Evolutionary conservation across 2,888 invertebrate genomes (phyloP).

Genomic region (Eupeodes latifasciatus): DNA sequence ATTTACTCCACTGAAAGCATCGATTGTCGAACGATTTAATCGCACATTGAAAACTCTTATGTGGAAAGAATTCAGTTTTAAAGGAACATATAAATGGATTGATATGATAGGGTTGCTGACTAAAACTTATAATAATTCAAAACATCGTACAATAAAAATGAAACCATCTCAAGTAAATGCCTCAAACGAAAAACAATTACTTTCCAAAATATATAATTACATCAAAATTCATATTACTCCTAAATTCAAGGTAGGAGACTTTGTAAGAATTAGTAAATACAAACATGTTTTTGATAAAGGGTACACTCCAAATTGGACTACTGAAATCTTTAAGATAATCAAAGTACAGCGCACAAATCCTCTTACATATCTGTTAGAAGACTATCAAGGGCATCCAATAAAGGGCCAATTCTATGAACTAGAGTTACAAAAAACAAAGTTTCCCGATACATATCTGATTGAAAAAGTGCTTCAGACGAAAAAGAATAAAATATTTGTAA

Average conservation of each 20-base stretch:
- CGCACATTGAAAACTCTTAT: neutral
- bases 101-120: neutral
- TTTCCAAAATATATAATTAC: neutral
- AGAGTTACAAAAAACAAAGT: too few relatives aligned
- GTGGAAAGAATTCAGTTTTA: neutral
- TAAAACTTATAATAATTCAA: conserved; percentile 1
- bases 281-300: neutral
- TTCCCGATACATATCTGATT: too few relatives aligned
- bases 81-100: neutral
- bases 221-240: neutral
- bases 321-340: conserved; percentile 1
- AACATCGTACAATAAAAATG: conserved; percentile 6
- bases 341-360: too few relatives aligned
- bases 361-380: too few relatives aligned
- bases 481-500: too few relatives aligned
- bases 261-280: neutral
- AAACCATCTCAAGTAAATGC: neutral
- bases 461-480: too few relatives aligned
- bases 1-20: neutral
- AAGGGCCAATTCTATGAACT: too few relatives aligned
- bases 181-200: neutral
- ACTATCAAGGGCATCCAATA: too few relatives aligned
- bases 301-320: neutral
- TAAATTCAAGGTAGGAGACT: conserved; percentile 1
- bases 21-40: neutral